phyloP scores from a whole-genome alignment of 1,140 invertebrate species.

The Zelostemma sp. region DNA sequence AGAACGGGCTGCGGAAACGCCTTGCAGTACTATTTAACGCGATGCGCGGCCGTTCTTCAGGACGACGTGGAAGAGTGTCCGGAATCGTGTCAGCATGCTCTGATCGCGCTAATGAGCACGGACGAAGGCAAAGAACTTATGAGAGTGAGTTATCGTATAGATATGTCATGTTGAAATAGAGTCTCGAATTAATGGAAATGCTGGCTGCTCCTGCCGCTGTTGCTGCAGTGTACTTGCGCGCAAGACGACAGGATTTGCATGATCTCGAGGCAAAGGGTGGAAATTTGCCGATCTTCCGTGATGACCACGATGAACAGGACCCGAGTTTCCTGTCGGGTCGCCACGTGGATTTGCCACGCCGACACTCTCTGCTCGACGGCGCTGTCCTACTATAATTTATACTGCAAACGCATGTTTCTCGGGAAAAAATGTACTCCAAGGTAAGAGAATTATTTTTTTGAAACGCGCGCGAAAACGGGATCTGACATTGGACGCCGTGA shows the following conservation, averaged over 20 bases:
- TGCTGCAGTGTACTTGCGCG: constrained; percentile 77
- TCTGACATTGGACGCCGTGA: too few relatives aligned
- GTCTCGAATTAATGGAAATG: too few relatives aligned
- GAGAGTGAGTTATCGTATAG: constrained; percentile 76
- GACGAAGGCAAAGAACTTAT: constrained; percentile 82
- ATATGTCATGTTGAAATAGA: too few relatives aligned
- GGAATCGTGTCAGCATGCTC: constrained; percentile 78
- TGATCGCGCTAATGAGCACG: constrained; percentile 83
- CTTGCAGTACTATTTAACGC: constrained; percentile 79
- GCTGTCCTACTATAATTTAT: constrained; percentile 79
- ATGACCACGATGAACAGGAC: constrained; percentile 76
- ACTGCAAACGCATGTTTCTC: constrained; percentile 82
- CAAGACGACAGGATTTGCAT: constrained; percentile 74
- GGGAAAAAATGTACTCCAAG: constrained; percentile 81
- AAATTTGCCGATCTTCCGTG: constrained; percentile 80
- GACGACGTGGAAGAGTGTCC: constrained; percentile 73
- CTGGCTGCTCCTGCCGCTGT: too few relatives aligned
- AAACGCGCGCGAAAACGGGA: neutral
- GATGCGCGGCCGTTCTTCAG: constrained; percentile 78
- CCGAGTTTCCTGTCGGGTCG: constrained; percentile 79
- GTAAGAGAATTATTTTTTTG: constrained; percentile 58
- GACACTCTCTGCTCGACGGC: constrained; percentile 82
- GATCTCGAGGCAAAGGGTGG: constrained; percentile 76
- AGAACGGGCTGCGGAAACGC: constrained; percentile 80
- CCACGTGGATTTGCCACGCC: constrained; percentile 83